phyloP scores from a whole-genome alignment of 2,113 vertebrate species.

The Spilogale gracilis region DNA sequence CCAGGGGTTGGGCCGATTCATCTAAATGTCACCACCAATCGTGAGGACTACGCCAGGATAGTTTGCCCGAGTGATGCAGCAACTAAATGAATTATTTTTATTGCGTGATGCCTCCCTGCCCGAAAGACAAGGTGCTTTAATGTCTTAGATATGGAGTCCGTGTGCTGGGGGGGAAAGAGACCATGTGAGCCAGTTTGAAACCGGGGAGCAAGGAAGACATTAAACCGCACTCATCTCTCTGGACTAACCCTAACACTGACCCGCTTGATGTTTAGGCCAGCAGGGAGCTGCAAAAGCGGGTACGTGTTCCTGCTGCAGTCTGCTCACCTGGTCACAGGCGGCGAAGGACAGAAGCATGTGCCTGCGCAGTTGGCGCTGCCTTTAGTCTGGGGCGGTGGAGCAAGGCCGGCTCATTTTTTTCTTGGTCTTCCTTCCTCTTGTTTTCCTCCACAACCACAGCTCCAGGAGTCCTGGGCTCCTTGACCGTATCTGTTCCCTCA shows the following conservation, averaged over 20 bases:
- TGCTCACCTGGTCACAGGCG: neutral
- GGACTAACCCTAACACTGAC: neutral
- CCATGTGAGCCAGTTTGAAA: slow-evolving; percentile 13
- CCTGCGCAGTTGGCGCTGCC: neutral
- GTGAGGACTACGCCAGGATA: neutral
- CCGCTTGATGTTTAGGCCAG: neutral
- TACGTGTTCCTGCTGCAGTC: neutral
- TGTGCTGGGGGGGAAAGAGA: neutral
- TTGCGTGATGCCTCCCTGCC: neutral
- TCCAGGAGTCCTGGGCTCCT: neutral
- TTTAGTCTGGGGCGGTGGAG: neutral
- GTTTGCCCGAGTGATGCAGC: neutral
- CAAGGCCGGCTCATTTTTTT: neutral
- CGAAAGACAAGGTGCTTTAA: neutral
- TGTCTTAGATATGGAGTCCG: neutral
- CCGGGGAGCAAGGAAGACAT: neutral
- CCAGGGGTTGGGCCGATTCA: neutral
- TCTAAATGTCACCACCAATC: neutral
- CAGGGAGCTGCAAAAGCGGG: neutral
- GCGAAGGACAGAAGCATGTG: neutral
- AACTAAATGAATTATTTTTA: neutral
- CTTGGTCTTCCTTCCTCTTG: neutral
- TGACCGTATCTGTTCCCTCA: neutral
- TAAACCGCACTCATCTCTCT: neutral
- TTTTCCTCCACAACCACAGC: neutral